phyloP scores from a whole-genome alignment of 2,797 vertebrate species.

The Triplophysa yarkandensis region DNA sequence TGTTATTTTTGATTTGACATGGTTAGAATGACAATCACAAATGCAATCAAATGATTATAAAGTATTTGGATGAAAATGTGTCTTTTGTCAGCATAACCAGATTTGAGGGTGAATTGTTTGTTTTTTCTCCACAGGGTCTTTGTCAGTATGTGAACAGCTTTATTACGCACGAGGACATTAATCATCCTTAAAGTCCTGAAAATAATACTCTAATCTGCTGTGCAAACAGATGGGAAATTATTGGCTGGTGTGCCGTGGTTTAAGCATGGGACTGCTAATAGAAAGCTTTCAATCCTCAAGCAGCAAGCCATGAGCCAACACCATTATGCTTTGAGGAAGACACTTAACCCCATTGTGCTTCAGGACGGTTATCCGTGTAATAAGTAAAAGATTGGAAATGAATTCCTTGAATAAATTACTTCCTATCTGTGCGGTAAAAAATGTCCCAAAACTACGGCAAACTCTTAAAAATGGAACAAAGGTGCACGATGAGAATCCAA shows the following conservation, averaged over 20 bases:
- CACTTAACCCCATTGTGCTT: background rate
- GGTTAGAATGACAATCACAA: slow-evolving; percentile 6
- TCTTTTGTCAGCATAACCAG: background rate
- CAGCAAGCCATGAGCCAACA: background rate
- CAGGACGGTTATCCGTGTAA: background rate
- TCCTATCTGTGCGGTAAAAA: background rate
- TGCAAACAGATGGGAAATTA: background rate
- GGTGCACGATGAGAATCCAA: background rate
- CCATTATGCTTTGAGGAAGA: background rate
- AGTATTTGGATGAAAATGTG: background rate
- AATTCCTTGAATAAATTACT: background rate
- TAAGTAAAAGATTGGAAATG: background rate
- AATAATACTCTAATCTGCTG: slow-evolving; percentile 1
- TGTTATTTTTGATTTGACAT: slow-evolving; percentile 3
- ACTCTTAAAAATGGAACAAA: background rate
- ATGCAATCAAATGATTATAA: background rate
- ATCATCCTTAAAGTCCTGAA: background rate
- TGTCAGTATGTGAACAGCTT: background rate
- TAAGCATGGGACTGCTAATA: background rate
- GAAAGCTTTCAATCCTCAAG: background rate
- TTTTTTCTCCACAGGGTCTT: background rate
- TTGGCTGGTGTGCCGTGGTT: background rate
- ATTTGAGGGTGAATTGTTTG: background rate
- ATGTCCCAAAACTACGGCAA: background rate
- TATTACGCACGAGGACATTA: background rate